Evolutionary conservation across 2,113 vertebrate species (phyloP).

Genomic region (Scolopax mira): DNA sequence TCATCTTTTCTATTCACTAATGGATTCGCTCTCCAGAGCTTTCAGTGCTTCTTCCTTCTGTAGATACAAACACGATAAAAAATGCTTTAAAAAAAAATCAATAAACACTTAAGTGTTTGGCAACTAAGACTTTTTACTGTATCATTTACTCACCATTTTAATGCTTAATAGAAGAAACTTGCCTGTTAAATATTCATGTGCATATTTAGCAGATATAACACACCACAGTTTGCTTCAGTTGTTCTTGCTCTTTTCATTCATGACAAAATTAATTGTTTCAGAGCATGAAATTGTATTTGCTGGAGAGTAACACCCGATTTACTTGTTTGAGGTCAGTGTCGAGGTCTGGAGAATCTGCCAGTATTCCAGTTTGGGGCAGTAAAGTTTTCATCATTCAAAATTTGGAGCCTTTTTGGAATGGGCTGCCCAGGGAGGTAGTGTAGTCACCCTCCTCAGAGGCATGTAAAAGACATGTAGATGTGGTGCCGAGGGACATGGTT

Average conservation of each 20-base stretch:
- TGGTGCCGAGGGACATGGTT: background rate
- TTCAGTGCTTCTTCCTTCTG: background rate
- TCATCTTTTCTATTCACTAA: background rate
- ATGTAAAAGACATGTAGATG: background rate
- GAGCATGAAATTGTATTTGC: background rate
- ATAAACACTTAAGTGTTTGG: conserved; percentile 15
- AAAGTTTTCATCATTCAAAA: background rate
- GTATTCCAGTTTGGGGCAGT: background rate
- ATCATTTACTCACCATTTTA: conserved; percentile 17
- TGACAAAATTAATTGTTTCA: background rate
- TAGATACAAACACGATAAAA: background rate
- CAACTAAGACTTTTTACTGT: background rate
- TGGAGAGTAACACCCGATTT: background rate
- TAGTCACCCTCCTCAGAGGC: background rate
- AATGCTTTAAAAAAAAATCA: conserved; percentile 1
- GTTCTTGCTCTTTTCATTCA: background rate
- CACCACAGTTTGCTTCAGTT: background rate
- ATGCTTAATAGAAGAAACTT: background rate
- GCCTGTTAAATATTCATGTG: background rate
- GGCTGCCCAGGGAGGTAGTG: background rate
- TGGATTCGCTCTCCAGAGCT: background rate
- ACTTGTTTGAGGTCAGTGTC: background rate
- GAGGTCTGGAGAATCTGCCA: background rate
- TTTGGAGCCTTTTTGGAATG: background rate
- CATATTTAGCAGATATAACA: background rate